Base-by-base conservation (phyloP, 2,113 vertebrate genomes). In the Paramormyrops kingsleyae region DNA sequence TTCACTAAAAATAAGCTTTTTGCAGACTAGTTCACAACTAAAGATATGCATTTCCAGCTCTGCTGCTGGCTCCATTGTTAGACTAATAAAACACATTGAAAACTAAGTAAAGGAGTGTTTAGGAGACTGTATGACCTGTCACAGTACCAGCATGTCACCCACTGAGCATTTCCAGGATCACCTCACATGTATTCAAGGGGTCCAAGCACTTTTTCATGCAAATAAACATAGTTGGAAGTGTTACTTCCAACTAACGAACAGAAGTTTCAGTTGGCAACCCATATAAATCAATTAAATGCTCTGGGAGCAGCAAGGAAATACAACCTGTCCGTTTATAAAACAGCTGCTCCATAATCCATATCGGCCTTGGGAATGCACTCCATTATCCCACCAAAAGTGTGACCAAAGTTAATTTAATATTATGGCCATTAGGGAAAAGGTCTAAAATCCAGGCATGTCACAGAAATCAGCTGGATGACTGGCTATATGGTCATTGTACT, bases 201-300 rank as follows among this genome's bases (percentile, higher is more conserved):
- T 52, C n/a, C 13, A 66, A 17, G 44, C 62, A 49, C 50, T 74
- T 19, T 86, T 52, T 84, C 44, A 74, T 42, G 83, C 84, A 70
- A 27, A 74, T 74, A 87, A 74, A 74, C 47, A 46, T 52, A 53
- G 52, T 53, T 53, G 17, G 15, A 13, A 80, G 17, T 19, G 15
- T 42, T 42, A 87, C 56, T 56, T 89, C n/a, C 77, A 88, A 86
- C 77, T 39, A 56, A 87, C 39, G 42, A 59, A 27, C 62, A 89
- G 62, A 56, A 39, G 19, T 70, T 52, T 90, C 59, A 39, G 19
- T 52, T 91, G 47, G 74, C 89, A 87, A 90, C 88, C 87, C 35
- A 50, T 47, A 89, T n/a, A 52, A 88, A 83, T 90, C 49, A 89
- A 89, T 91, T 53, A 89, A 83, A 70, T 49, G 15, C 89, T 50